Evolutionary conservation across 2,888 invertebrate genomes (phyloP).

Genomic region (Rhaphigaster nebulosa): DNA sequence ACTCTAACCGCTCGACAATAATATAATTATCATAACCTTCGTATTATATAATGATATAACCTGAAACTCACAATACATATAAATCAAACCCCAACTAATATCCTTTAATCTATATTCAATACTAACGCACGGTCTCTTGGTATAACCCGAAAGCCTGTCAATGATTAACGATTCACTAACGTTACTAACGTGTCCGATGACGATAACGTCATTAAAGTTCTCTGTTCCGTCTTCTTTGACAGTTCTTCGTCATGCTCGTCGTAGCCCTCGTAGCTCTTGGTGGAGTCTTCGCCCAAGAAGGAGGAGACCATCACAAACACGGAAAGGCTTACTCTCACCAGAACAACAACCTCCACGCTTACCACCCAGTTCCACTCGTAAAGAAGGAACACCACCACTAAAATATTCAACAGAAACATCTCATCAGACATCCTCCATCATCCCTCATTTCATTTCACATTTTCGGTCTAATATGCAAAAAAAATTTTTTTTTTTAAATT

Average conservation of each 20-base stretch:
- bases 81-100: not conserved
- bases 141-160: not conserved
- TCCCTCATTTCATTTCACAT: not conserved
- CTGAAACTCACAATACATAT: not conserved
- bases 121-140: not conserved
- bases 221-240: constrained; percentile 10
- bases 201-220: not conserved
- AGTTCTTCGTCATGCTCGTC: constrained; percentile 44
- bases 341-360: constrained; percentile 48
- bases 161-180: not conserved
- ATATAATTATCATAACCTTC: not conserved
- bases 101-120: not conserved
- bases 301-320: not conserved
- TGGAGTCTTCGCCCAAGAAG: not conserved
- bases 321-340: not conserved
- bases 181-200: not conserved
- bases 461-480: not conserved
- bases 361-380: constrained; percentile 28
- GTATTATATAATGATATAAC: not conserved
- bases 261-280: not conserved
- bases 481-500: constrained; percentile 1
- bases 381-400: constrained; percentile 1
- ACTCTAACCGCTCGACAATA: not conserved
- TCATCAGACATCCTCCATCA: not conserved
- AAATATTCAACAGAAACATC: not conserved